phyloP scores from a whole-genome alignment of 1,140 invertebrate species.

The Cotesia chilonis region DNA sequence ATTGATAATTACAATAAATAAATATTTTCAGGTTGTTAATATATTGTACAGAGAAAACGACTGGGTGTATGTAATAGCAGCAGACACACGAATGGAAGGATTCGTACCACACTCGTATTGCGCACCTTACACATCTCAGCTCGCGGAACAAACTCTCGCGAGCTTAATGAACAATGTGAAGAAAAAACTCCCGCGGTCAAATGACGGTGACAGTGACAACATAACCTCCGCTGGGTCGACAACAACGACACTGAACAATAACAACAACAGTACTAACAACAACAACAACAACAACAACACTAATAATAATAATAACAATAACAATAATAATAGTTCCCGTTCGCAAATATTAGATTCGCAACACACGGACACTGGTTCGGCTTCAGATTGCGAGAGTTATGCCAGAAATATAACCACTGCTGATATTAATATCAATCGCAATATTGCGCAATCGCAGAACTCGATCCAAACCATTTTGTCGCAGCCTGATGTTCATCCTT shows the following conservation, averaged over 20 bases:
- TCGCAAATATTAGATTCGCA: conserved; percentile 60
- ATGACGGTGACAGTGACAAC: conserved; percentile 54
- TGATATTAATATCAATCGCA: conserved; percentile 63
- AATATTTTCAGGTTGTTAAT: conserved; percentile 77
- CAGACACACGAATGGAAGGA: conserved; percentile 87
- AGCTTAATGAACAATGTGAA: conserved; percentile 73
- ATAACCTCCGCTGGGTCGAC: conserved; percentile 41
- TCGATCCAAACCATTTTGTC: conserved; percentile 71
- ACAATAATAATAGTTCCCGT: conserved; percentile 51
- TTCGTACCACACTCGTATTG: conserved; percentile 96
- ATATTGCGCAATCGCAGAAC: conserved; percentile 68
- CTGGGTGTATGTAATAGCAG: conserved; percentile 94
- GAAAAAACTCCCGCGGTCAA: conserved; percentile 83
- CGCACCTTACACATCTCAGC: conserved; percentile 81
- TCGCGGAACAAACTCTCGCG: conserved; percentile 78
- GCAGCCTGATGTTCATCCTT: conserved; percentile 80
- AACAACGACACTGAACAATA: too few species aligned
- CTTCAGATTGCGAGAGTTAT: conserved; percentile 73
- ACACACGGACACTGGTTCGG: conserved; percentile 66
- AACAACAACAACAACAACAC: too few species aligned
- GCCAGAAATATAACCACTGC: conserved; percentile 66
- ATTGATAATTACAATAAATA: too few species aligned
- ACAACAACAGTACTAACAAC: too few species aligned
- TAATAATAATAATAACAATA: too few species aligned
- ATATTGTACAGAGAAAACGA: conserved; percentile 94